These are phyloP conservation scores for Oriolus oriolus DNA, from an alignment of 2,113 vertebrate genomes.

Conservation along the genomic window DNA sequence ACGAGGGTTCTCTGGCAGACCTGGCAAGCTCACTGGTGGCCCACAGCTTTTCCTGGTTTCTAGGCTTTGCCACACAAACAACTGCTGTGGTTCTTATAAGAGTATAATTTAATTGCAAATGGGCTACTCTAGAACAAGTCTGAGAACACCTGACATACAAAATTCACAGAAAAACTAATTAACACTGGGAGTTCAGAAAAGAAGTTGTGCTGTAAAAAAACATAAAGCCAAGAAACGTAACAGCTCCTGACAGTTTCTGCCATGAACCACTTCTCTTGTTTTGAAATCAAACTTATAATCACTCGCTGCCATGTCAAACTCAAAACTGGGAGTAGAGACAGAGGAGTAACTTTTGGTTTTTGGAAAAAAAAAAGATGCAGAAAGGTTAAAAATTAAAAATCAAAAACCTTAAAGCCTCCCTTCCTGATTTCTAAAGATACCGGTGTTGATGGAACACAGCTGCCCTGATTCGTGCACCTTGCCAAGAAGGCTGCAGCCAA, in stretches of 20 bases:
- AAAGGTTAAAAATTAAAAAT: slow-evolving; percentile 34
- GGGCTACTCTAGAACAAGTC: neutral
- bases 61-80: neutral
- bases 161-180: slow-evolving; percentile 60
- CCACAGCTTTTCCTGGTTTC: neutral
- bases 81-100: neutral
- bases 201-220: neutral
- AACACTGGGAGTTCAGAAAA: slow-evolving; percentile 49
- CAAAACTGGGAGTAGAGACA: slow-evolving; percentile 41
- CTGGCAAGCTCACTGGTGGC: neutral
- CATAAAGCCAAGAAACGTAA: neutral
- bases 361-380: neutral
- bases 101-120: neutral
- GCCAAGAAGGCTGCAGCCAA: slow-evolving; percentile 54
- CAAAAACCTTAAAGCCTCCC: slow-evolving; percentile 56
- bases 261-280: slow-evolving; percentile 26
- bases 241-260: slow-evolving; percentile 51
- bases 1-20: neutral
- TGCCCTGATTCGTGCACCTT: slow-evolving; percentile 5
- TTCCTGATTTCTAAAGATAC: slow-evolving; percentile 63
- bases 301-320: neutral
- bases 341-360: slow-evolving; percentile 3
- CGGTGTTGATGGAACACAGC: slow-evolving; percentile 64
- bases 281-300: slow-evolving; percentile 27
- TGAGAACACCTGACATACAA: neutral